A percentile compares a stretch with the other conserved stretches of the same genome.
These are phyloP conservation scores for Ispidina picta DNA, from an alignment of 2,797 vertebrate species.

Conservation along the genomic window DNA sequence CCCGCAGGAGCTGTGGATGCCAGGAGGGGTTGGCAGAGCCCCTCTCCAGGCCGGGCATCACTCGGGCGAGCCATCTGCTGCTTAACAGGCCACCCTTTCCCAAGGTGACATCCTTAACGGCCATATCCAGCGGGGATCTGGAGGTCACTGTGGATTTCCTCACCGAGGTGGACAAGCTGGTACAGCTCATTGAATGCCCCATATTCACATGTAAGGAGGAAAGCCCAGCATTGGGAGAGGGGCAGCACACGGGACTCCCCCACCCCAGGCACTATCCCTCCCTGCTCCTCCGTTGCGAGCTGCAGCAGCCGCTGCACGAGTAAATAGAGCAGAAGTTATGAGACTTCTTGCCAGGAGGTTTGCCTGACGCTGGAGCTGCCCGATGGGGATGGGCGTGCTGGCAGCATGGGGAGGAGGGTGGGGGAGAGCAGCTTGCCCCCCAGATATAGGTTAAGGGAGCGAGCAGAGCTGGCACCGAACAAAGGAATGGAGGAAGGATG, in stretches of 20 bases:
- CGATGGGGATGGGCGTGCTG: not conserved
- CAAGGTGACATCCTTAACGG: conserved; percentile 72
- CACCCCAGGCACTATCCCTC: not conserved
- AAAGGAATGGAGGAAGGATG: not conserved
- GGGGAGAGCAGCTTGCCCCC: not conserved
- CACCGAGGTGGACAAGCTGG: conserved; percentile 97
- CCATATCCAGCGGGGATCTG: conserved; percentile 84
- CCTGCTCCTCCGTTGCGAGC: not conserved
- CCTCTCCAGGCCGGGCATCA: rapidly evolving
- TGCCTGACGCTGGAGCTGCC: not conserved
- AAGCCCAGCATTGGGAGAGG: not conserved
- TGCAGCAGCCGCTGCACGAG: not conserved
- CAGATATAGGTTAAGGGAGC: conserved; percentile 42
- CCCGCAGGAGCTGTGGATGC: not conserved
- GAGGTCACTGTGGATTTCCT: conserved; percentile 98
- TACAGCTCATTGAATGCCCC: conserved; percentile 96
- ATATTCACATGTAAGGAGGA: conserved; percentile 92
- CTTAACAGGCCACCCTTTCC: not conserved
- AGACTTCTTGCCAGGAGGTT: conserved; percentile 47
- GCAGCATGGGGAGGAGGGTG: not conserved
- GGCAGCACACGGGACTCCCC: rapidly evolving
- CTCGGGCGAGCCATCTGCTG: not conserved
- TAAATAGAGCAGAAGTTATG: conserved; percentile 76
- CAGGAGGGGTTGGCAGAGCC: not conserved
- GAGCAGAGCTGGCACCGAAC: not conserved